Conservation (phyloP, 2,797 vertebrate genomes). For the Brachyalestes nurse region DNA sequence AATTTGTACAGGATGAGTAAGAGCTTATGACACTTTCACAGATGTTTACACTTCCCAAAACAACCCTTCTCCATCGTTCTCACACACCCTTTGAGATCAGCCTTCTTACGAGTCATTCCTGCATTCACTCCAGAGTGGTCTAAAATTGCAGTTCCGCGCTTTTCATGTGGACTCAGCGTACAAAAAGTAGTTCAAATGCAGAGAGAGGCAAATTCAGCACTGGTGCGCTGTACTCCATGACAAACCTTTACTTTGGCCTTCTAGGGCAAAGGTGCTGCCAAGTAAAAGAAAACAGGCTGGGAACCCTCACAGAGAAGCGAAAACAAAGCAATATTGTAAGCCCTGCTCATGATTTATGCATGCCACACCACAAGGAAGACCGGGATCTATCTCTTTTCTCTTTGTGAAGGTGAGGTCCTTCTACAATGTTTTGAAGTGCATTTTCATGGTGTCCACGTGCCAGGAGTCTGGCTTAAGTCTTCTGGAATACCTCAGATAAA, state of each 20-base stretch:
- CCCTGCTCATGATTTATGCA: constrained; percentile 47
- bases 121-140: constrained; percentile 33
- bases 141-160: constrained; percentile 39
- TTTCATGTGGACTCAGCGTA: constrained; percentile 38
- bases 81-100: constrained; percentile 14
- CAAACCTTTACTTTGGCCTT: constrained; percentile 57
- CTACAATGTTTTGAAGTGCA: not conserved
- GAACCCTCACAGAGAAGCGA: constrained; percentile 44
- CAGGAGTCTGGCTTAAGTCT: constrained; percentile 4
- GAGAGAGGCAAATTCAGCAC: constrained; percentile 17
- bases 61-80: not conserved
- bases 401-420: constrained; percentile 9
- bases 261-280: constrained; percentile 47
- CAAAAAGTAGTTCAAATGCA: not conserved
- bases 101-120: constrained; percentile 28
- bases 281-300: constrained; percentile 54
- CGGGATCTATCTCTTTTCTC: constrained; percentile 22
- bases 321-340: constrained; percentile 51
- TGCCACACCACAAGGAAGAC: constrained; percentile 25
- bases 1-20: not conserved
- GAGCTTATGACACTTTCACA: not conserved
- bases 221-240: constrained; percentile 35
- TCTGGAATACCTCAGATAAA: constrained; percentile 24
- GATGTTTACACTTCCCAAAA: not conserved
- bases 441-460: not conserved